Conservation (phyloP, 2,888 invertebrate genomes). For the Dynastes hyllus region DNA sequence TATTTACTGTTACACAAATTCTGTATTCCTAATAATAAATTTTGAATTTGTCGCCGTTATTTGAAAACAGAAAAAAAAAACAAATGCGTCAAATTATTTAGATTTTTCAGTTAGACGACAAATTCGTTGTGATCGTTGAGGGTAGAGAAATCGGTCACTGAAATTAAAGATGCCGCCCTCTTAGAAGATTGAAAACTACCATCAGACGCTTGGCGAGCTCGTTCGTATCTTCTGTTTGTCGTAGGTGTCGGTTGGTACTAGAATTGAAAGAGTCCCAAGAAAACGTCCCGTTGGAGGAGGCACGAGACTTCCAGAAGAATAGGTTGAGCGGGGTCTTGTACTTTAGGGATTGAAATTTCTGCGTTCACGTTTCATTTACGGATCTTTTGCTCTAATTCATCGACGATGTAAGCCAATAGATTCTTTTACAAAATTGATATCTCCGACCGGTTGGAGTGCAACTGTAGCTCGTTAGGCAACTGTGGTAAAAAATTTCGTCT, state of each 20-base stretch:
- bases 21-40: too few relatives aligned
- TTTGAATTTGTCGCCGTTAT: too few relatives aligned
- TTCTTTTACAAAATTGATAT: slow-evolving; percentile 8
- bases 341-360: not conserved
- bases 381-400: not conserved
- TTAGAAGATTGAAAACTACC: not conserved
- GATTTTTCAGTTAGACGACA: too few relatives aligned
- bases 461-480: not conserved
- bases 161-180: slow-evolving; percentile 5
- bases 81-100: not conserved
- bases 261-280: slow-evolving; percentile 5
- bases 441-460: not conserved
- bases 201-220: not conserved
- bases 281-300: not conserved
- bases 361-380: slow-evolving; percentile 6
- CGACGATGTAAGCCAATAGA: not conserved
- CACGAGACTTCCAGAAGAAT: not conserved
- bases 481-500: not conserved
- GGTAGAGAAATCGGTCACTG: not conserved
- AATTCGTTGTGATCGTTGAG: slow-evolving; percentile 8
- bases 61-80: too few relatives aligned
- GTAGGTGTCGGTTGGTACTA: not conserved
- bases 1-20: too few relatives aligned
- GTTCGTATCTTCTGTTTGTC: not conserved
- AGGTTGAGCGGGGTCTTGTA: slow-evolving; percentile 5